Conservation (phyloP, 2,888 invertebrate species). For the Chorisops tibialis region DNA sequence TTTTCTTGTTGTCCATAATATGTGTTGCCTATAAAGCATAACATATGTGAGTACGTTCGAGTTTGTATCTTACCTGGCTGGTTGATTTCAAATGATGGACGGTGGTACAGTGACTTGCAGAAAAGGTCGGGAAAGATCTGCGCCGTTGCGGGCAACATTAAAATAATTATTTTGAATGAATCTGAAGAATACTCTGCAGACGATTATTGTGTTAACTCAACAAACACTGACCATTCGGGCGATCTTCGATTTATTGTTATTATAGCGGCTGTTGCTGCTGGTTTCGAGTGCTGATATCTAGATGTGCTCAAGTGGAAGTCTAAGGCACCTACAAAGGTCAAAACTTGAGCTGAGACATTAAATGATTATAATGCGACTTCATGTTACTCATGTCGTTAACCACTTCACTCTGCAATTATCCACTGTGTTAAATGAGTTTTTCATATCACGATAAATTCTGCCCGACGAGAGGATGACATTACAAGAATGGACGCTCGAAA, state of each 20-base stretch:
- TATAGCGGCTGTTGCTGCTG: slow-evolving; percentile 27
- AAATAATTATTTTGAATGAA: slow-evolving; percentile 34
- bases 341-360: slow-evolving; percentile 25
- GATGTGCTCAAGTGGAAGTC: slow-evolving; percentile 1
- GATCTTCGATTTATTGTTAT: slow-evolving; percentile 28
- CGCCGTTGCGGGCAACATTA: slow-evolving; percentile 24
- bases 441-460: slow-evolving; percentile 31
- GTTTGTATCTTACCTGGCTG: background rate
- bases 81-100: no score
- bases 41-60: background rate
- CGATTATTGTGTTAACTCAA: slow-evolving; percentile 33
- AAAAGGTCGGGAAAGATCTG: slow-evolving; percentile 6
- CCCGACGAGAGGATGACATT: slow-evolving; percentile 28
- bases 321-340: slow-evolving; percentile 10
- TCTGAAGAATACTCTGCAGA: slow-evolving; percentile 29
- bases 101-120: slow-evolving; percentile 10
- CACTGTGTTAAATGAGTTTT: slow-evolving; percentile 29
- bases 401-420: slow-evolving; percentile 32
- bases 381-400: slow-evolving; percentile 26
- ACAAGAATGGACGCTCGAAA: slow-evolving; percentile 15
- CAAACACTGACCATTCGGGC: slow-evolving; percentile 30
- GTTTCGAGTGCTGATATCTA: slow-evolving; percentile 24
- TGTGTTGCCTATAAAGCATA: no score
- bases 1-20: no score
- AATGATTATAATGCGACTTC: slow-evolving; percentile 27